Base-by-base conservation (phyloP, 2,888 invertebrate genomes). In the Pinctada fucata region DNA sequence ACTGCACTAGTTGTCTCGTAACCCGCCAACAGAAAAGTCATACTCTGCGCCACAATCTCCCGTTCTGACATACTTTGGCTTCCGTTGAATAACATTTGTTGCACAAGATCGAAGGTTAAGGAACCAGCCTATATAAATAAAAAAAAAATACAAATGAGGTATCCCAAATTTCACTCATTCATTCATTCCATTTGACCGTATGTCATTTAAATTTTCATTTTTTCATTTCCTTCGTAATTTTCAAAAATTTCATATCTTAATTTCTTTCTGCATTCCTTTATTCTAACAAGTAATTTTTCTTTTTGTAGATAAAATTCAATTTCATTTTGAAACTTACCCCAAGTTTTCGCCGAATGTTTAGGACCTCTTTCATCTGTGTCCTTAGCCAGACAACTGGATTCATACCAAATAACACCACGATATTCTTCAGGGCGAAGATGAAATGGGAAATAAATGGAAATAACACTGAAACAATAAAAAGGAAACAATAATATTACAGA, bases 1-100 rank as follows among this genome's bases (percentile, higher is more conserved):
- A 93, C 91, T 6, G 93, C 93, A 45, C 93, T 93, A 3, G 94
- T 94, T 0, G 94, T 94, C 87, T 94, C 94, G 85, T 94, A 94
- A 2, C 94, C 94, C 51, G 93, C 94, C 76, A 94, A 86, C 74
- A 94, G 88, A 83, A 94, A 94, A 0, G 93, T 92, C 87, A 93
- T 81, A 73, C 89, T 87, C 80, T 91, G 91, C 0, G 89, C 88
- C 68, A 90, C 88, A 16, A 91, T 89, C 82, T 91, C 91, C 31
- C 88, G 80, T 69, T 89, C 89, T 2, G 86, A 83, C 88, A 89
- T 84, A 6, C 52, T 68, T 66, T 81, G 85, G 6, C 77, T 67
- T n/a, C 83, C 84, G 47, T 85, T 88, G 75, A 93, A 93, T 77
- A 93, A 79, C 92, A 93, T 92, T 69, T 93, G 85, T 75, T 93